Base-by-base conservation (phyloP, 2,113 vertebrate genomes). In the Dromiciops gliroides region DNA sequence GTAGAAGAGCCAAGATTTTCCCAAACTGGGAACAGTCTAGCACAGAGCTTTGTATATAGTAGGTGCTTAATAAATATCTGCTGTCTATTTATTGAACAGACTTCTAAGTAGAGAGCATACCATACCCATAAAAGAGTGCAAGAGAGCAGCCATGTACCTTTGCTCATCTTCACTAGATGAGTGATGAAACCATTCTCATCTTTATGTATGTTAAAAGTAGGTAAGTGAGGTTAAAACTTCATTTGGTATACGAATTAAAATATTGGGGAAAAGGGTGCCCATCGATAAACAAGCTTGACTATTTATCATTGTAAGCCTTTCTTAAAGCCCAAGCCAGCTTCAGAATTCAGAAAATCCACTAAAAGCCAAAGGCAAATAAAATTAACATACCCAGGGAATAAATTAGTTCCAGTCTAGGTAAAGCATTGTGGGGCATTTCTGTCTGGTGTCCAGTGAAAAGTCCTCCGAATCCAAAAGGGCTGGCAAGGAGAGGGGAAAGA, bases 301-400 rank as follows among this genome's bases (percentile, higher is more conserved):
- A 83, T 83, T 83, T 83, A 83, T 83, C 67, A 83, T 44, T 44
- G n/a, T 83, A 44, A 83, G n/a, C n/a, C 67, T 44, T 83, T 75
- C 56, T 56, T 92, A 96, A 88, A 93, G 10, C 97, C 97, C 51
- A 94, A 92, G 96, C 96, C 97, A 97, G 97, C 97, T 95, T 94
- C 93, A 90, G 90, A 92, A 89, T 98, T 93, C 94, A 93, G 91
- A 97, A 97, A 96, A 95, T 97, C 97, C 92, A 52, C 96, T 97
- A 97, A 98, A 96, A 97, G 96, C 98, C 94, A 95, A 50, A 95
- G 97, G 95, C 97, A 98, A 97, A 98, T 98, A 96, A 22, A 83
- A 44, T 83, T 83, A 44, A 8, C 37, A 83, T 83, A 44, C 19
- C 31, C n/a, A 83, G 37, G 14, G 16, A 83, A 44, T 83, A 83